Percentiles rank a stretch among this genome's conserved stretches.
These are phyloP conservation scores for Notolepis coatsorum DNA, from an alignment of 2,797 vertebrate genomes.

Conservation along the genomic window DNA sequence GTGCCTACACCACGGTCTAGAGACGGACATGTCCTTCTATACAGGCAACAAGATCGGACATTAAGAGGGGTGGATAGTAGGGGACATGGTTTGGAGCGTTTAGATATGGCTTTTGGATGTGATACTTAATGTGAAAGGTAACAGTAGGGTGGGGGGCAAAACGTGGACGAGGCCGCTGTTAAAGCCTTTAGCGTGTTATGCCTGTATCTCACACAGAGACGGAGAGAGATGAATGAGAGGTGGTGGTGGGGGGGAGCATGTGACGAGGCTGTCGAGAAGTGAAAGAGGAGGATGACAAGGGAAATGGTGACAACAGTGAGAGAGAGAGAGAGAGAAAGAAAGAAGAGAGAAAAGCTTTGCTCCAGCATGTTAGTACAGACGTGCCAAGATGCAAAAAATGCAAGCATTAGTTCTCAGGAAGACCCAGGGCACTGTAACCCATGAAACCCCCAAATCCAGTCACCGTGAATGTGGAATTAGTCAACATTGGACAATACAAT, in stretches of 20 bases:
- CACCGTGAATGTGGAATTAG: not conserved
- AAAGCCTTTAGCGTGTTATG: constrained; percentile 21
- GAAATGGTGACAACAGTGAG: constrained; percentile 12
- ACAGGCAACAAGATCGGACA: constrained; percentile 8
- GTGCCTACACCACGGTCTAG: constrained; percentile 14
- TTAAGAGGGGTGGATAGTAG: not conserved
- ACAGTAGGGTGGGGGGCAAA: constrained; percentile 17
- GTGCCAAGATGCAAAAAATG: constrained; percentile 71
- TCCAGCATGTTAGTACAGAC: constrained; percentile 66
- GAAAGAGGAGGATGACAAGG: constrained; percentile 22
- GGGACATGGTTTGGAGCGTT: constrained; percentile 1
- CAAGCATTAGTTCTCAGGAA: constrained; percentile 33
- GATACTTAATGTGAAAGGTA: constrained; percentile 3
- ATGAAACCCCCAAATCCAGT: constrained; percentile 60
- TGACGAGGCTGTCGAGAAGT: not conserved
- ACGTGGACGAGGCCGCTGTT: constrained; percentile 21
- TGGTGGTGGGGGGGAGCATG: not conserved
- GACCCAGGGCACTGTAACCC: constrained; percentile 23
- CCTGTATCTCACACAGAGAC: not conserved
- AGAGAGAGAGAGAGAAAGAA: constrained; percentile 21
- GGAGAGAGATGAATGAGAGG: constrained; percentile 16
- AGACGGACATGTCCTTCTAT: constrained; percentile 7
- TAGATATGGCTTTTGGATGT: constrained; percentile 14
- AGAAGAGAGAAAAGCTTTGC: constrained; percentile 35
- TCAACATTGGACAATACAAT: not conserved